These are phyloP conservation scores for Eristalis arbustorum DNA, from an alignment of 2,888 invertebrate species.

Conservation along the genomic window DNA sequence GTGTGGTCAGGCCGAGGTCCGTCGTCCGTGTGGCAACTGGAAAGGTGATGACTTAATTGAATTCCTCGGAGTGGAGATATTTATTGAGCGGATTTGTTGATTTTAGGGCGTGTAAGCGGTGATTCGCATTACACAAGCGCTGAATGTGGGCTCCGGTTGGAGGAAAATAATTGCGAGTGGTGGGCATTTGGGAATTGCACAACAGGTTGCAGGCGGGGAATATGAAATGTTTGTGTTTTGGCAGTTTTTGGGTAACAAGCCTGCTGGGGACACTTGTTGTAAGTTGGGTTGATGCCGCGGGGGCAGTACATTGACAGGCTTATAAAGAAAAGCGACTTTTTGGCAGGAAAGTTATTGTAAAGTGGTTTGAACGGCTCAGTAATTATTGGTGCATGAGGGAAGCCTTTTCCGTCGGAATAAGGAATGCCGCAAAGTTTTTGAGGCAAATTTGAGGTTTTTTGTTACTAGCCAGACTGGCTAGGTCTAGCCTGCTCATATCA, in stretches of 20 bases:
- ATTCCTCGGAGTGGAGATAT: constrained; percentile 49
- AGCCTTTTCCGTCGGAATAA: no score
- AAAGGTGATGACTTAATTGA: constrained; percentile 69
- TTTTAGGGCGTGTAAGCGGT: constrained; percentile 60
- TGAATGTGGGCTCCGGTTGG: constrained; percentile 37
- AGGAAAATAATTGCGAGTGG: not conserved
- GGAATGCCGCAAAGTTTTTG: no score
- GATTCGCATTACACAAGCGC: constrained; percentile 23
- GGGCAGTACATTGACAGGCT: no score
- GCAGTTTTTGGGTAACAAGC: no score
- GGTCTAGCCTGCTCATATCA: no score
- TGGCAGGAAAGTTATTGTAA: no score
- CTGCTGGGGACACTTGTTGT: no score
- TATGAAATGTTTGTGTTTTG: not conserved
- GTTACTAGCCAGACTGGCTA: no score
- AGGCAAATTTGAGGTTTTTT: no score
- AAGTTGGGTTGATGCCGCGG: not conserved
- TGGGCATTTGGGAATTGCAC: constrained; percentile 14
- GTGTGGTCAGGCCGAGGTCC: constrained; percentile 62
- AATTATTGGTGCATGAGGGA: no score
- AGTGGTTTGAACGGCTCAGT: no score
- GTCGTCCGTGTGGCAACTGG: constrained; percentile 29
- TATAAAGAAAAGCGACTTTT: no score
- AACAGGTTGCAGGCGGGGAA: constrained; percentile 4
- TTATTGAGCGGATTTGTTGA: constrained; percentile 64